Base-by-base conservation (phyloP, 1,140 invertebrate species). In the Lamellibrachia luymesi region DNA sequence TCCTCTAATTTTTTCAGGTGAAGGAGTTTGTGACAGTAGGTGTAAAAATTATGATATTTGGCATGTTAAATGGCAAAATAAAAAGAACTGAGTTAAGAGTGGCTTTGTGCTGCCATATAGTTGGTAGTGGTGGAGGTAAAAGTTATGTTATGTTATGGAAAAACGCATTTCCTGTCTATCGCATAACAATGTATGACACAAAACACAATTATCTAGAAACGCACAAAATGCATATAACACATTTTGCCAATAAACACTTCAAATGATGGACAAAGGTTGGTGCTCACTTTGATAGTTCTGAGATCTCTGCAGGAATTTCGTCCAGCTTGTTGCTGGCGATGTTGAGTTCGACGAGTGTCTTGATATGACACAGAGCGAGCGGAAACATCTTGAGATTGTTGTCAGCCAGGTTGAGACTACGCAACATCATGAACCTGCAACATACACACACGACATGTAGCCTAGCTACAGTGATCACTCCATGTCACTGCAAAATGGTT, bases 361-460 rank as follows among this genome's bases (percentile, higher is more conserved):
- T 93, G 38, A 96, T 95, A 38, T 94, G 93, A 93, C 95, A 96
- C 10, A 96, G 92, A 49, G 96, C 94, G 25, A 94, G 50, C 0
- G 96, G 96, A 93, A 96, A 96, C 89, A 93, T 92, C 27, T 94
- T 93, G 92, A 96, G 94, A 90, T 96, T 94, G 92, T 96, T 96
- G 94, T 96, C 95, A 17, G 96, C 95, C 17, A 96, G 94, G 93
- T 96, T 96, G 22, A 96, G 94, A 94, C 95, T 96, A 6, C 94
- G 93, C 49, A 96, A 93, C 90, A 94, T 92, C 64, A 92, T 93
- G 93, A 96, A 96, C 90, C 96, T 95, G 91, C 92, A 95, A 94
- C 94, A 52, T 80, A 52, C n/a, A 52, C 17, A 51, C n/a, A 51
- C 90, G 25, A 93, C 93, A 91, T 90, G 51, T 93, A 90, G 64